phyloP scores from a whole-genome alignment of 2,888 invertebrate species.

The Spilosoma lubricipeda region DNA sequence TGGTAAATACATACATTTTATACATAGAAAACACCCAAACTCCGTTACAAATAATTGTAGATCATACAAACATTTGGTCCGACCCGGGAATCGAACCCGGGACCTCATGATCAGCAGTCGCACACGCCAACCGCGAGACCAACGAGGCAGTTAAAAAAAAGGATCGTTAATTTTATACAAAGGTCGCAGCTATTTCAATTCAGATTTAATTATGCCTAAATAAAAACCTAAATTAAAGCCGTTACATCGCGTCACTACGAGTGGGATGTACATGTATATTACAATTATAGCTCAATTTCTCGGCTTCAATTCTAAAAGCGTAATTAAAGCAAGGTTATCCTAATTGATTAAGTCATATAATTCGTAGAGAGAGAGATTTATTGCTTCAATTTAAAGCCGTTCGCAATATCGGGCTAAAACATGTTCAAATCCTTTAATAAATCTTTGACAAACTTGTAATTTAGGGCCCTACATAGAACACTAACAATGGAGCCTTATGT shows the following conservation, averaged over 20 bases:
- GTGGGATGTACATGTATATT: not conserved
- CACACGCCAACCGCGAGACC: too few species aligned
- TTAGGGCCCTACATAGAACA: not conserved
- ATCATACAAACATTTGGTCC: too few species aligned
- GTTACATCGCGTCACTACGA: not conserved
- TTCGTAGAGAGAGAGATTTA: conserved; percentile 3
- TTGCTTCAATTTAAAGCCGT: not conserved
- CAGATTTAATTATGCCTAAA: not conserved
- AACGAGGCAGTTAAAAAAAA: too few species aligned
- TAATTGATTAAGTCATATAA: conserved; percentile 9
- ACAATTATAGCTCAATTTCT: conserved; percentile 7
- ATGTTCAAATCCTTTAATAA: not conserved
- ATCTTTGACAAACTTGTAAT: not conserved
- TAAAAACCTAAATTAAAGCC: conserved; percentile 1
- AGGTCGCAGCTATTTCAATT: not conserved
- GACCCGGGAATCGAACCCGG: too few species aligned
- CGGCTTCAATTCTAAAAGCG: not conserved
- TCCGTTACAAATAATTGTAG: too few species aligned
- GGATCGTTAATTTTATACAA: too few species aligned
- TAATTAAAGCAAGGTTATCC: not conserved
- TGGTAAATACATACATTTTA: too few species aligned
- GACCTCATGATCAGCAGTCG: too few species aligned
- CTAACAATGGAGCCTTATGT: not conserved
- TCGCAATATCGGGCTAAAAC: not conserved
- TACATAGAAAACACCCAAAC: too few species aligned